A percentile compares a stretch with the other conserved stretches of the same genome.
These are phyloP conservation scores for Alces alces DNA, from an alignment of 2,113 vertebrate species.

Conservation along the genomic window DNA sequence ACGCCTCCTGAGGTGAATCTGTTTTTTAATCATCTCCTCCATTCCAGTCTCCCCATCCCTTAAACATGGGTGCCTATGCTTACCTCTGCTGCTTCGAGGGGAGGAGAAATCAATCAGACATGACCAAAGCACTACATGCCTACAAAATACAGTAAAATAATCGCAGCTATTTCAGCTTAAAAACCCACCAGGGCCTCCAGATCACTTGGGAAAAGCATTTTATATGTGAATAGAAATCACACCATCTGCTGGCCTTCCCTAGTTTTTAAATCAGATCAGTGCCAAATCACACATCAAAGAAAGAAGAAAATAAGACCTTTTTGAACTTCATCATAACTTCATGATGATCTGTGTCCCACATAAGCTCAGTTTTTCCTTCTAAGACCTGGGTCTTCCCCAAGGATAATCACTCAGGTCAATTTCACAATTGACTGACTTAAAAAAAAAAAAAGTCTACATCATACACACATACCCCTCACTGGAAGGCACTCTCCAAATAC, in stretches of 20 bases:
- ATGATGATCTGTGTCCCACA: neutral
- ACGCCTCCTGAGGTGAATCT: neutral
- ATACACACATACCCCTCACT: neutral
- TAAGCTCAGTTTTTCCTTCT: neutral
- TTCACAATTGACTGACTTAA: neutral
- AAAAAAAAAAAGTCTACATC: neutral
- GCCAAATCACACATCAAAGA: slow-evolving; percentile 20
- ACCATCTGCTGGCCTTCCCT: slow-evolving; percentile 38
- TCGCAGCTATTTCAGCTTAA: slow-evolving; percentile 25
- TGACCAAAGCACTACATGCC: neutral
- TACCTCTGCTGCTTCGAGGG: neutral
- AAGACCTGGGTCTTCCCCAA: neutral
- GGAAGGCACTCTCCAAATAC: neutral
- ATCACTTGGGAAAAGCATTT: slow-evolving; percentile 40
- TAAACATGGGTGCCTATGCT: neutral
- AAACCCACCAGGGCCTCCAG: slow-evolving; percentile 22
- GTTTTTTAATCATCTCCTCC: neutral
- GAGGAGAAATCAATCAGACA: neutral
- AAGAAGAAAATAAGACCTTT: neutral
- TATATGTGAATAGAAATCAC: slow-evolving; percentile 39
- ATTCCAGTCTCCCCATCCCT: neutral
- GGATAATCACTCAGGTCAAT: neutral
- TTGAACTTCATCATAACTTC: neutral
- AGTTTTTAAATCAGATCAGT: slow-evolving; percentile 44
- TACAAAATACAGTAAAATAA: slow-evolving; percentile 47